Evolutionary conservation across 2,797 vertebrate genomes (phyloP), one percentile per base, ranked within the genome.

Genomic region (Onychomys torridus): DNA sequence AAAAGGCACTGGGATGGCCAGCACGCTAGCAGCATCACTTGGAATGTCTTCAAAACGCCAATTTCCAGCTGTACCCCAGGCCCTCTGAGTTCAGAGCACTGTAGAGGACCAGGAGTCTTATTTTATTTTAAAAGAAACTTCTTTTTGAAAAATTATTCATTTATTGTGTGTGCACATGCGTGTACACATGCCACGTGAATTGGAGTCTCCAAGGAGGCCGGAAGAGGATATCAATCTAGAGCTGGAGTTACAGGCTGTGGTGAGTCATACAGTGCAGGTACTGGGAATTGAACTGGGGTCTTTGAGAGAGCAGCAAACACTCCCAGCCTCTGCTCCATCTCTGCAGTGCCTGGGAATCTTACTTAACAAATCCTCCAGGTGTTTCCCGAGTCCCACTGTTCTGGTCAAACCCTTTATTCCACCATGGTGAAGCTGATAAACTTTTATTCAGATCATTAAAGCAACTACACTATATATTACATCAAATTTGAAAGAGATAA

Each of bases 401-500:
- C 32, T 65, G 32, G 40, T n/a, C 14, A 63, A 49, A 49, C 0
- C 17, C 8, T 57, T 34, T n/a, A 17, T 49, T 63, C 40, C 32
- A 37, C 40, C 29, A 86, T 61, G 77, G 69, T 63, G 67, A 90
- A 65, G 32, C 23, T 76, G 77, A 83, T 27, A 57, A 52, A 40
- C 75, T 92, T 88, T 75, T 71, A 78, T 76, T 91, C 23, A 86
- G 69, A 37, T 84, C 52, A 61, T 49, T 46, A 61, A 92, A 65
- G 46, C 57, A 89, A 82, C 57, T n/a, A 69, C 79, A 12, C n/a
- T 81, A 12, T 11, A 82, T 65, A 55, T 7, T 43, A 61, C 23
- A 52, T 46, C 59, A 37, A 67, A 43, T 76, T 78, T 23, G 27
- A 34, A 93, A 87, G 73, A 69, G 52, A 95, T 10, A 69, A 85